Base-by-base conservation (phyloP, 1,140 invertebrate genomes). In the Dendrolimus kikuchii region DNA sequence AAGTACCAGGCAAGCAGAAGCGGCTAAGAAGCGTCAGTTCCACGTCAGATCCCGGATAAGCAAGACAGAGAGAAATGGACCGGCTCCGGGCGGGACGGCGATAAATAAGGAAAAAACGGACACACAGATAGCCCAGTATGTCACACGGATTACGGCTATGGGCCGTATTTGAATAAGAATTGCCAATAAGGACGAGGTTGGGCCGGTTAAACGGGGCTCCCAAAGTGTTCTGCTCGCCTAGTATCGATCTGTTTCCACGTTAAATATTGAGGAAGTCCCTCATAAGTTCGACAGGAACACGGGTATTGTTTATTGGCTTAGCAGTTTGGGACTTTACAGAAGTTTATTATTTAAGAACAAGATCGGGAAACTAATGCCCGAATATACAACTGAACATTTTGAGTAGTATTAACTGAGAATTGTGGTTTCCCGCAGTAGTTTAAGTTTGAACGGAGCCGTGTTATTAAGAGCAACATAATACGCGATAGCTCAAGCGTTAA, bases 131-230 rank as follows among this genome's bases (percentile, higher is more conserved):
- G 68, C 67, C 69, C 70, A 72, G 71, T 75, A 75, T 77, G 78
- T 79, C 76, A 71, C 68, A 43, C 53, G 65, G 76, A 78, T 79
- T 79, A 79, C 66, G 64, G 64, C 59, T 57, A 62, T 66, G 65
- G 58, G 57, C 64, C 69, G 64, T 75, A 81, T 80, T 83, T 78
- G 74, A 81, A 80, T 83, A 81, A 75, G 77, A 81, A 83, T 83
- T 79, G 77, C 71, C 75, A 80, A 80, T 81, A 78, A 80, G 64
- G 58, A 65, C 60, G 52, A 23, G 43, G 61, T 54, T 57, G 59
- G 64, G 53, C 42, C 57, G 62, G 55, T 72, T 72, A 68, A 76
- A 74, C 62, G 59, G 57, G 61, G 58, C 64, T 71, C 63, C 62
- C 60, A 53, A 62, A 69, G 65, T 59, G 61, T 74, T 54, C 67